Evolutionary conservation across 2,888 invertebrate genomes (phyloP).

Genomic region (Ethmia dodecea): DNA sequence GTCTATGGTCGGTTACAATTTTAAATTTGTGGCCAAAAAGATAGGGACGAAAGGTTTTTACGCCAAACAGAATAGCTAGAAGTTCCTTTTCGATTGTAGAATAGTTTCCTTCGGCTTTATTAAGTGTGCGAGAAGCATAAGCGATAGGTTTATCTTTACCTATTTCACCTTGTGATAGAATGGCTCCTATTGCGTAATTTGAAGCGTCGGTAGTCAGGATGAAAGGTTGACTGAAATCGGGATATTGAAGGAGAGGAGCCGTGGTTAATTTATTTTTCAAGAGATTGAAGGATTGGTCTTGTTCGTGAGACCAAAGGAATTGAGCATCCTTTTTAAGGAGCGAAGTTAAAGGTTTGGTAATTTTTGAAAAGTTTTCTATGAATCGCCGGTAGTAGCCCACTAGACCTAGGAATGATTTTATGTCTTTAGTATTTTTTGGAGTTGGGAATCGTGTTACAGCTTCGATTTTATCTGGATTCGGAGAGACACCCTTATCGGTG

Average conservation of each 20-base stretch:
- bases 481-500: constrained; percentile 31
- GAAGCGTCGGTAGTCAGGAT: constrained; percentile 16
- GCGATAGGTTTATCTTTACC: constrained; percentile 10
- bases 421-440: constrained; percentile 1
- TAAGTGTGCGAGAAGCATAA: constrained; percentile 9
- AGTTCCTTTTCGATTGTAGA: too few relatives aligned
- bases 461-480: constrained; percentile 18
- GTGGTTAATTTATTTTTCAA: constrained; percentile 11
- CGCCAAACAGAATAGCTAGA: constrained; percentile 11
- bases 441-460: constrained; percentile 6
- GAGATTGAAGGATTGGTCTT: constrained; percentile 9
- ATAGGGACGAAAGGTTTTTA: constrained; percentile 10
- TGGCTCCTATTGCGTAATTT: constrained; percentile 13
- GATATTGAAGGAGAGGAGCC: too few relatives aligned
- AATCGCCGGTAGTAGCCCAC: too few relatives aligned
- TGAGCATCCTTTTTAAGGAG: not conserved
- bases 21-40: too few relatives aligned
- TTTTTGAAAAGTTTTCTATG: constrained; percentile 4
- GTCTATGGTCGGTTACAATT: constrained; percentile 9
- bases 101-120: constrained; percentile 11
- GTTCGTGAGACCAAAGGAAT: constrained; percentile 10
- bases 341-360: constrained; percentile 1
- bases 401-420: too few relatives aligned
- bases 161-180: too few relatives aligned
- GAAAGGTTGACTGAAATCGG: constrained; percentile 14